phyloP scores from a whole-genome alignment of 2,113 vertebrate genomes.

The Isurus oxyrinchus region DNA sequence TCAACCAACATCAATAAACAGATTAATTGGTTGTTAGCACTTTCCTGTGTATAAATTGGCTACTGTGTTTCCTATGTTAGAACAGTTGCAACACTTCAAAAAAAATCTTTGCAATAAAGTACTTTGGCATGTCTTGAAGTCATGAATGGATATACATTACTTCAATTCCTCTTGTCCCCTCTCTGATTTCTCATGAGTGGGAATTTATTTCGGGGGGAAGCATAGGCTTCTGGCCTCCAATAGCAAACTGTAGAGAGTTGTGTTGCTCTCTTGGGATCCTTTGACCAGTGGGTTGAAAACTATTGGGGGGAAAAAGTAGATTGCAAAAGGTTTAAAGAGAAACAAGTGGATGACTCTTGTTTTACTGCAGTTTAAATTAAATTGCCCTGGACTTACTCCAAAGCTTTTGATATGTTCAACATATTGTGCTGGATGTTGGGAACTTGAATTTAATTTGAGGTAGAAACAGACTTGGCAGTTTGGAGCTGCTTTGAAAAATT shows the following conservation, averaged over 20 bases:
- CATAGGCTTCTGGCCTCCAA: background rate
- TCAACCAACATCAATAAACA: no score
- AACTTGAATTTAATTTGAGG: background rate
- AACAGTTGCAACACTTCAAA: background rate
- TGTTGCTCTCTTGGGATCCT: background rate
- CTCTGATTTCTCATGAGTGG: background rate
- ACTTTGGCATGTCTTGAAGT: background rate
- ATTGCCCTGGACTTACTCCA: background rate
- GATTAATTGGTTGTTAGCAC: no score
- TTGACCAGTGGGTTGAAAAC: background rate
- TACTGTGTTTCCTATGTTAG: background rate
- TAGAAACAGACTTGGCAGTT: background rate
- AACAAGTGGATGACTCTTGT: background rate
- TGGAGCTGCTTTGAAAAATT: background rate
- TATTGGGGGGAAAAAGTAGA: background rate
- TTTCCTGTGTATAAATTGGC: no score
- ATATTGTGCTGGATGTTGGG: background rate
- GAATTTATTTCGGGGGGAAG: background rate
- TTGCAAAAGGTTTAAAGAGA: background rate
- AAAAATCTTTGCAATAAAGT: background rate
- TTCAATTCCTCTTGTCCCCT: background rate
- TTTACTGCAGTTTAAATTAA: background rate
- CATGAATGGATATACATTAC: background rate
- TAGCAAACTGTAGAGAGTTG: background rate
- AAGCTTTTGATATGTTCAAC: background rate